Percentiles rank a stretch among this genome's conserved stretches.
These are phyloP conservation scores for Elephantulus edwardii DNA, from an alignment of 2,113 vertebrate genomes.

Conservation along the genomic window DNA sequence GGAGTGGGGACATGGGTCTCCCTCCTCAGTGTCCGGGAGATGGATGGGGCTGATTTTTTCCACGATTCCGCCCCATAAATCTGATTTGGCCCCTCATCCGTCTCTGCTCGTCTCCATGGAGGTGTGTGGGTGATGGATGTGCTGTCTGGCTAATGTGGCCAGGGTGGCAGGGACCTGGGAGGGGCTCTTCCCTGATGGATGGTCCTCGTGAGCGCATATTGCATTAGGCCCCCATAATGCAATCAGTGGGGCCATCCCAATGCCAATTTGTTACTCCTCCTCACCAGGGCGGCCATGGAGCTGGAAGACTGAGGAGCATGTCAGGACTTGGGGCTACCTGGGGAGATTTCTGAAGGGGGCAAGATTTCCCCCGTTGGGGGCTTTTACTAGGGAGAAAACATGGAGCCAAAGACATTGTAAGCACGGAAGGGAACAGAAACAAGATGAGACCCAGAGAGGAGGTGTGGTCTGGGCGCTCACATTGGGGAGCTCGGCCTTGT, in stretches of 20 bases:
- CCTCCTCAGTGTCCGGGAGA: conserved; percentile 75
- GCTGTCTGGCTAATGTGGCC: conserved; percentile 72
- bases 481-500: background rate
- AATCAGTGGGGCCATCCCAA: conserved; percentile 75
- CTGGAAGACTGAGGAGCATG: conserved; percentile 73
- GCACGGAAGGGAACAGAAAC: background rate
- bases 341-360: conserved; percentile 33
- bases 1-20: conserved; percentile 51
- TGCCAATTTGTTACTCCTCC: conserved; percentile 64
- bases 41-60: conserved; percentile 79
- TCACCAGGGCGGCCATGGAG: conserved; percentile 65
- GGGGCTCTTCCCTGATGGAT: conserved; percentile 79
- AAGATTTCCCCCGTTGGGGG: conserved; percentile 35
- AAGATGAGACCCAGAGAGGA: background rate
- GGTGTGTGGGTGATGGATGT: conserved; percentile 73
- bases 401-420: background rate
- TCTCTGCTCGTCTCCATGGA: conserved; percentile 71
- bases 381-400: conserved; percentile 16
- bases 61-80: conserved; percentile 75
- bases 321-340: conserved; percentile 61
- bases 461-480: conserved; percentile 13
- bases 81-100: conserved; percentile 77
- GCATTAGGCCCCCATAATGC: conserved; percentile 83
- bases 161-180: conserved; percentile 72
- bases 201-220: conserved; percentile 77